These are phyloP conservation scores for Stigmatopora argus DNA, from an alignment of 2,113 vertebrate species.

Conservation along the genomic window DNA sequence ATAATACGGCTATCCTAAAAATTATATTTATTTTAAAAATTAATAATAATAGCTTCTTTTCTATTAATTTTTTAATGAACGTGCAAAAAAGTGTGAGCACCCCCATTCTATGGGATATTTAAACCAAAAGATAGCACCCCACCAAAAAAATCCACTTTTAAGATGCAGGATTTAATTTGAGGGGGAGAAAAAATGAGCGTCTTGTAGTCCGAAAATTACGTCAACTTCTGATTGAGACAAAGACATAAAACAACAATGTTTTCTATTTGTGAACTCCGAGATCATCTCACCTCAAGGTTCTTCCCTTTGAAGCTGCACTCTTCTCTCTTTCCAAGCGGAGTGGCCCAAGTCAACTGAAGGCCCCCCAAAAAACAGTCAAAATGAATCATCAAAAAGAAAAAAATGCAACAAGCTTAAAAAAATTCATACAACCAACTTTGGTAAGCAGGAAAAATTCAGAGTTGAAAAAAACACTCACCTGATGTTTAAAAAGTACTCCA, in stretches of 20 bases:
- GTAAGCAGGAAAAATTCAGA: neutral
- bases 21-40: no score
- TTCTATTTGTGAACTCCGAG: neutral
- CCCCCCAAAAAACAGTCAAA: neutral
- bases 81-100: no score
- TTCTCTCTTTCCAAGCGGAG: constrained; percentile 81
- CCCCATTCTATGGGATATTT: no score
- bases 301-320: constrained; percentile 96
- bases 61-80: no score
- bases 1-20: no score
- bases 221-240: no score
- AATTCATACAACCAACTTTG: neutral
- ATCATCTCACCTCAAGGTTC: constrained; percentile 81
- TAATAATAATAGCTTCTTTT: no score
- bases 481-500: neutral
- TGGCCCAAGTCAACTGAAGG: constrained; percentile 83
- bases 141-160: neutral
- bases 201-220: no score
- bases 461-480: neutral
- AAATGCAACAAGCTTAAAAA: neutral
- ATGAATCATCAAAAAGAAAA: constrained; percentile 3
- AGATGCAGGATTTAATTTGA: no score
- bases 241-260: neutral
- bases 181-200: no score
- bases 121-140: neutral